Percentiles rank a stretch among this genome's conserved stretches.
phyloP scores from a whole-genome alignment of 2,888 invertebrate genomes.

The Coleophora flavipennella region DNA sequence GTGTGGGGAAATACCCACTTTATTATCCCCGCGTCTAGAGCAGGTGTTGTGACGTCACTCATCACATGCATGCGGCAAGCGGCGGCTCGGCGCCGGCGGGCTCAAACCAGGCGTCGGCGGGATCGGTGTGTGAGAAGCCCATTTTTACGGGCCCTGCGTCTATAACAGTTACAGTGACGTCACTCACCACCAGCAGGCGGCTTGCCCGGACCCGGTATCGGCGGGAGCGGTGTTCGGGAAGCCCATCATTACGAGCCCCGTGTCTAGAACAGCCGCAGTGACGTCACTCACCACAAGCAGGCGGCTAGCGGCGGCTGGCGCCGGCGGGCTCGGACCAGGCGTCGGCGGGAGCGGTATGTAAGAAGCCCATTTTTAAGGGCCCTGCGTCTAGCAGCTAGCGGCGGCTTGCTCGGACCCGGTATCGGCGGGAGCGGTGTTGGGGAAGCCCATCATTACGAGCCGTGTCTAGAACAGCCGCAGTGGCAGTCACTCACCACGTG shows the following conservation, averaged over 20 bases:
- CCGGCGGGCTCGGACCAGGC: too few relatives aligned
- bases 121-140: constrained; percentile 92
- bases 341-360: too few relatives aligned
- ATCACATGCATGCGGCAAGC: too few relatives aligned
- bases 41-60: too few relatives aligned
- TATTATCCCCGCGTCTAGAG: constrained; percentile 86
- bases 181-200: too few relatives aligned
- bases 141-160: constrained; percentile 91
- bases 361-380: too few relatives aligned
- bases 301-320: too few relatives aligned
- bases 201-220: constrained; percentile 66
- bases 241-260: constrained; percentile 94
- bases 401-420: too few relatives aligned
- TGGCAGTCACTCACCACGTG: constrained; percentile 84
- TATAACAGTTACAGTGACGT: too few relatives aligned
- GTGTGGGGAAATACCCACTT: constrained; percentile 98
- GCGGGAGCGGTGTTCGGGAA: constrained; percentile 87
- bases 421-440: constrained; percentile 79
- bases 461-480: constrained; percentile 78
- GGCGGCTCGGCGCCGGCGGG: constrained; percentile 64
- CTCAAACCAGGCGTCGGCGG: constrained; percentile 65
- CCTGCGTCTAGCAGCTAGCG: too few relatives aligned
- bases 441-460: constrained; percentile 97
- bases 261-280: constrained; percentile 77
- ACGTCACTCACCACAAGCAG: too few relatives aligned